A percentile compares a stretch with the other conserved stretches of the same genome.
phyloP scores from a whole-genome alignment of 1,140 invertebrate species.

The Phthorimaea operculella region DNA sequence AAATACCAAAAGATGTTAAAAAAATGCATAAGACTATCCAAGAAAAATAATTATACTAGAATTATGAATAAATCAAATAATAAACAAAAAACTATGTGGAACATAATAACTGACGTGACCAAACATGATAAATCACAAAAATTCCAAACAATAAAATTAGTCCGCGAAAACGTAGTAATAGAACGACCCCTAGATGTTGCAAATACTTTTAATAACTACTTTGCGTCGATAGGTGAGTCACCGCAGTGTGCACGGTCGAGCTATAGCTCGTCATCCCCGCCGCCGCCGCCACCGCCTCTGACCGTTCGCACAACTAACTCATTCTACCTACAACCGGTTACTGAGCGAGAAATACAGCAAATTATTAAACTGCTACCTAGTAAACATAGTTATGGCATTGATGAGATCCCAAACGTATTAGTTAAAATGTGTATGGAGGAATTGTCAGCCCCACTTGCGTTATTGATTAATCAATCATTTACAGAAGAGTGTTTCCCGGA shows the following conservation, averaged over 20 bases:
- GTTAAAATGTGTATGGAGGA: neutral
- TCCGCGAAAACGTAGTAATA: neutral
- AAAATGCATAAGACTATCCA: neutral
- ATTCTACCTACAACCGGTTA: neutral
- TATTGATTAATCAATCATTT: neutral
- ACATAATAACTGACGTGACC: neutral
- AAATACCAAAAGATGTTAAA: no score
- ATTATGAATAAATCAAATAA: no score
- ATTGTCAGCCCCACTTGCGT: neutral
- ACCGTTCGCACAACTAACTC: neutral
- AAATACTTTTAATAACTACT: neutral
- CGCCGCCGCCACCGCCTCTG: neutral
- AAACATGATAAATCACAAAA: neutral
- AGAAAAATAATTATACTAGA: neutral
- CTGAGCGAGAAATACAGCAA: neutral
- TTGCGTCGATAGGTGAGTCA: no score
- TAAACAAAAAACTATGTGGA: no score
- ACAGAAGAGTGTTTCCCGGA: neutral
- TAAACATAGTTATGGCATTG: neutral
- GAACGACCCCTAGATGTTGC: neutral
- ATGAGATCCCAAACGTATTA: neutral
- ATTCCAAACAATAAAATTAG: neutral
- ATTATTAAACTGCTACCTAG: neutral
- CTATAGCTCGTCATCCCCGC: neutral
- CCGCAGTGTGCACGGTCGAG: neutral